Evolutionary conservation across 92 coral and sea anemone genomes (phyloP).

Genomic region (Diadumene lineata): DNA sequence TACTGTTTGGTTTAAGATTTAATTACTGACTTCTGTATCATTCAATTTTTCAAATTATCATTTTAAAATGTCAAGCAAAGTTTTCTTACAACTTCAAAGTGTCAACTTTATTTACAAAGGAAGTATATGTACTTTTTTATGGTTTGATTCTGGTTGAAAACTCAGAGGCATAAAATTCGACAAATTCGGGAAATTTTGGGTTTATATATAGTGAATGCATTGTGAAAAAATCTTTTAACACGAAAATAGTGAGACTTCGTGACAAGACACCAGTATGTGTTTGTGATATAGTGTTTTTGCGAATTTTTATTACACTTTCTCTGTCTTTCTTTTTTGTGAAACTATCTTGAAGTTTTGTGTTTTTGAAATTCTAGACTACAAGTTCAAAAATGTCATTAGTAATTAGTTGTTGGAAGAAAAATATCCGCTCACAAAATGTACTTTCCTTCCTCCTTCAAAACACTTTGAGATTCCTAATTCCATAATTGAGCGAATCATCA

Average conservation of each 20-base stretch:
- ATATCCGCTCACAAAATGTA: slow-evolving; percentile 15
- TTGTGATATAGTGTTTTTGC: no score
- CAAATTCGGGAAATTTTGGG: not conserved
- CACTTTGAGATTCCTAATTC: not conserved
- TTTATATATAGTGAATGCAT: no score
- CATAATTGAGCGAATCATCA: slow-evolving; percentile 4
- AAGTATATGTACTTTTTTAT: not conserved
- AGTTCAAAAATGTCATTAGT: slow-evolving; percentile 2
- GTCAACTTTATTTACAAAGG: not conserved
- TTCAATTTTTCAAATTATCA: not conserved
- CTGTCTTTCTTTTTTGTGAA: not conserved
- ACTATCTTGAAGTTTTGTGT: not conserved
- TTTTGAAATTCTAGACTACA: not conserved
- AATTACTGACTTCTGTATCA: not conserved
- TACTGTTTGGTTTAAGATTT: not conserved
- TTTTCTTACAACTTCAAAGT: not conserved
- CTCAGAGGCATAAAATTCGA: not conserved
- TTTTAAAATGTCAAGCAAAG: not conserved
- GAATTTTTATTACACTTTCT: no score
- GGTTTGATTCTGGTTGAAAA: not conserved
- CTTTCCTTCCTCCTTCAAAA: not conserved
- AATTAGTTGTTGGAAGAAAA: not conserved
- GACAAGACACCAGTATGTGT: no score
- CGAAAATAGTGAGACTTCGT: no score
- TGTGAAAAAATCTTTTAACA: no score